Evolutionary conservation across 2,797 vertebrate species (phyloP), one percentile per base, ranked within the genome.

Genomic region (Psittacula echo): DNA sequence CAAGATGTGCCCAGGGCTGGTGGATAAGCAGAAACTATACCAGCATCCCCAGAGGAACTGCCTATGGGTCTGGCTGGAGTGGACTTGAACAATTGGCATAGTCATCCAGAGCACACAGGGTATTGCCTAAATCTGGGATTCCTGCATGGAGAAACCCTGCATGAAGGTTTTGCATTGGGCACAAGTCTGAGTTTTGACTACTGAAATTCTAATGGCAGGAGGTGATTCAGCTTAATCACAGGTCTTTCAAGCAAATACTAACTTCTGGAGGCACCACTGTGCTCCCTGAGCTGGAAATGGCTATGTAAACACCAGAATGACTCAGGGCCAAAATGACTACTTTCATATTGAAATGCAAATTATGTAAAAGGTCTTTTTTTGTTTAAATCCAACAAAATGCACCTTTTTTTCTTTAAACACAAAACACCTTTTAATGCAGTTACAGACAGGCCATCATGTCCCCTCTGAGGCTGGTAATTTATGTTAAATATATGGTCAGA

Each of bases 121-220:
- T 11, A 7, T 47, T 45, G 56, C 37, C 56, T 30, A 45, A 85
- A 22, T 10, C 32, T 58, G 14, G 29, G 42, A 23, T 10, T n/a
- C 61, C 73, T 56, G 10, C 1, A 23, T 7, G 39, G 13, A 16
- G 45, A 68, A 75, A 45, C 34, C 37, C 77, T 34, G 41, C 29
- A 3, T 8, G 41, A 70, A 42, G n/a, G 11, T 48, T 10, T 61
- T 29, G 5, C 4, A 0, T 15, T 4, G 17, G 39, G 42, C 39
- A 68, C 24, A 17, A 15, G 14, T 21, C 47, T 53, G 53, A 41
- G 30, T 48, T 88, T 44, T 56, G 80, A 24, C n/a, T n/a, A 21
- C 2, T 42, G 64, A 82, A 42, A 75, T 73, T 75, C 32, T 14
- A 16, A 70, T 3, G 37, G 34, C 71, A 29, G 5, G 50, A 70